Evolutionary conservation across 2,797 vertebrate species (phyloP).

Genomic region (Parauchenoglanis ngamensis): DNA sequence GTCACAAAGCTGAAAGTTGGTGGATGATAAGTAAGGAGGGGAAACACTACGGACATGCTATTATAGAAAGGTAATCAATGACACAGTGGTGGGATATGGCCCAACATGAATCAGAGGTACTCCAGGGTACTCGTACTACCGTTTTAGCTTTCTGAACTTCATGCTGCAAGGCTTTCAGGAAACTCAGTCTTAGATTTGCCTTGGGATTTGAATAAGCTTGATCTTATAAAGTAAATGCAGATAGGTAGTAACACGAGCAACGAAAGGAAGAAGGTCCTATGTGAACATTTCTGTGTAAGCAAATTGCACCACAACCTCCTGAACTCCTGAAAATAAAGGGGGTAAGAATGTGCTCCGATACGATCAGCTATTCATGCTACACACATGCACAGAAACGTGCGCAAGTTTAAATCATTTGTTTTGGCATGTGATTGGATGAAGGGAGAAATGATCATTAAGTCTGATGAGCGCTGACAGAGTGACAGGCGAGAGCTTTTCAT

Average conservation of each 20-base stretch:
- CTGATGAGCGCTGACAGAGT: constrained; percentile 81
- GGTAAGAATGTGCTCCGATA: constrained; percentile 16
- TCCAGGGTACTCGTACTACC: not conserved
- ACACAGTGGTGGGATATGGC: not conserved
- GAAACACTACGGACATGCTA: not conserved
- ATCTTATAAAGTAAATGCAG: constrained; percentile 12
- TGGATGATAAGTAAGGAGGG: no score
- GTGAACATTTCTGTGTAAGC: constrained; percentile 30
- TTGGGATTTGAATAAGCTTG: constrained; percentile 25
- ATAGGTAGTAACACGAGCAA: constrained; percentile 3
- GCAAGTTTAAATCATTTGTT: constrained; percentile 65
- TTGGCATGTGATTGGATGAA: constrained; percentile 65
- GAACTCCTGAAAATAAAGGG: constrained; percentile 11
- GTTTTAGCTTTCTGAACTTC: not conserved
- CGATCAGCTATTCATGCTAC: constrained; percentile 43
- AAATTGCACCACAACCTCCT: constrained; percentile 33
- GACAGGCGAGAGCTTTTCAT: constrained; percentile 83
- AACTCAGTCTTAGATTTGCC: no score
- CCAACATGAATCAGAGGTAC: not conserved
- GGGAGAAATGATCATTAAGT: constrained; percentile 77
- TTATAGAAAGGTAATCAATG: not conserved
- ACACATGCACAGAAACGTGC: constrained; percentile 42
- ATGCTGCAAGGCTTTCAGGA: not conserved
- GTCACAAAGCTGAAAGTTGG: not conserved
- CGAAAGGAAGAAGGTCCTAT: constrained; percentile 8